Evolutionary conservation across 2,888 invertebrate species (phyloP).

Genomic region (Cyclophora albipunctata): DNA sequence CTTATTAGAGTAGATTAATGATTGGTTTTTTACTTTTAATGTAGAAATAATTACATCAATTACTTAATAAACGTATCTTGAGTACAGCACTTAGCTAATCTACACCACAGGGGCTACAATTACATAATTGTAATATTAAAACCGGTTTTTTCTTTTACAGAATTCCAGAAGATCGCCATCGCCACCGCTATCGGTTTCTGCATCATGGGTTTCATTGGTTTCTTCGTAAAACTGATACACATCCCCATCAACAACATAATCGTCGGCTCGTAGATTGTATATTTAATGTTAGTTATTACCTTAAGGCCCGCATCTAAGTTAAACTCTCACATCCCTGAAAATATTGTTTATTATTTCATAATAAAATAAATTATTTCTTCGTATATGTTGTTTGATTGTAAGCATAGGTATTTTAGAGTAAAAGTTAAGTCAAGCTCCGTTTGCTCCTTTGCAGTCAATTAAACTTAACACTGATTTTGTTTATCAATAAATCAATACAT

Average conservation of each 20-base stretch:
- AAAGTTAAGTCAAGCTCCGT: too few species aligned
- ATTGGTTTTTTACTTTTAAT: too few species aligned
- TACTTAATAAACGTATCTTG: too few species aligned
- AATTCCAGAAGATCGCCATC: conserved; percentile 99
- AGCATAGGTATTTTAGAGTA: too few species aligned
- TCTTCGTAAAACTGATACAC: conserved; percentile 99
- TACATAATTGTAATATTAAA: not conserved
- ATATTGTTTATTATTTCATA: conserved; percentile 36
- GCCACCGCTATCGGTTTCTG: conserved; percentile 99
- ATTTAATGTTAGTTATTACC: conserved; percentile 46
- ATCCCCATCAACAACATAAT: conserved; percentile 99
- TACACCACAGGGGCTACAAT: too few species aligned
- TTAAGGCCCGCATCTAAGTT: conserved; percentile 57
- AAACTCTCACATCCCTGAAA: conserved; percentile 22
- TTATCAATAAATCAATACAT: too few species aligned
- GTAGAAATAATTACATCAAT: too few species aligned
- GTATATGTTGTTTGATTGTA: too few species aligned
- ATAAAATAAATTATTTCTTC: conserved; percentile 63
- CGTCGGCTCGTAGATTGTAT: conserved; percentile 82
- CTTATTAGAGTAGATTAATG: too few species aligned
- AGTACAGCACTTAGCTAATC: too few species aligned
- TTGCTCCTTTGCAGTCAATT: too few species aligned
- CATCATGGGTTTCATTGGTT: conserved; percentile 99
- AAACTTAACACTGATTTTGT: too few species aligned
- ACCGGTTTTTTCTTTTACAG: conserved; percentile 71